These are phyloP conservation scores for Actinemys pallida DNA, from an alignment of 2,113 vertebrate genomes.

Conservation along the genomic window DNA sequence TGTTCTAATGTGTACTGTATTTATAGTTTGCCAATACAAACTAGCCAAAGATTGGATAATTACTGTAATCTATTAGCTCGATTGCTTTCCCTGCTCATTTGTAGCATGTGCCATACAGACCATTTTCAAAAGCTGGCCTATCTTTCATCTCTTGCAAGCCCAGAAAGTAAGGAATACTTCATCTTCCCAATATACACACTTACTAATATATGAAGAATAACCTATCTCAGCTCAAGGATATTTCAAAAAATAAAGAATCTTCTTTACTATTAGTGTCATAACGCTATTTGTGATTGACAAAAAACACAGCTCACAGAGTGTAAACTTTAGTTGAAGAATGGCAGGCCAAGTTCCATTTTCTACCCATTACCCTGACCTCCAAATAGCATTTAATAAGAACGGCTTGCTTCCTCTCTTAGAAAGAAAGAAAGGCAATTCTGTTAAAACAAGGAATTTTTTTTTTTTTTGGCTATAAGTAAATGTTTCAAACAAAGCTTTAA, in stretches of 20 bases:
- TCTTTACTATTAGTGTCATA: conserved; percentile 76
- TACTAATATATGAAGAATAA: conserved; percentile 74
- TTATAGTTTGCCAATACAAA: conserved; percentile 92
- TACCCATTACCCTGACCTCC: conserved; percentile 70
- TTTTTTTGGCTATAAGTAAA: conserved; percentile 30
- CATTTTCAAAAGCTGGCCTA: conserved; percentile 84
- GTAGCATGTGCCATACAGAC: conserved; percentile 85
- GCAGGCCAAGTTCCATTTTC: conserved; percentile 72
- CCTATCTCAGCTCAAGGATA: conserved; percentile 74
- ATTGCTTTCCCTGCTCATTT: conserved; percentile 87
- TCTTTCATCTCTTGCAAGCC: conserved; percentile 85
- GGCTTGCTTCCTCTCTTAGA: conserved; percentile 38
- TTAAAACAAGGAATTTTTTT: conserved; percentile 2
- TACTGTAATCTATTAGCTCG: conserved; percentile 91
- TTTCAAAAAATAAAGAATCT: conserved; percentile 76
- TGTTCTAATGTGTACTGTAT: conserved; percentile 91
- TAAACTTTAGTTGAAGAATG: conserved; percentile 78
- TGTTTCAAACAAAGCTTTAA: conserved; percentile 42
- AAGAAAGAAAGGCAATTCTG: conserved; percentile 60
- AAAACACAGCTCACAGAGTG: conserved; percentile 69
- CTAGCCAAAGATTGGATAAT: conserved; percentile 91
- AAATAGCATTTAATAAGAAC: conserved; percentile 64
- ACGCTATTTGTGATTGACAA: conserved; percentile 79
- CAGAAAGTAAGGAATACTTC: conserved; percentile 75
- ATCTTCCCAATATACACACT: conserved; percentile 73